Conservation (phyloP, 2,888 invertebrate species). For the Endotricha flammealis region DNA sequence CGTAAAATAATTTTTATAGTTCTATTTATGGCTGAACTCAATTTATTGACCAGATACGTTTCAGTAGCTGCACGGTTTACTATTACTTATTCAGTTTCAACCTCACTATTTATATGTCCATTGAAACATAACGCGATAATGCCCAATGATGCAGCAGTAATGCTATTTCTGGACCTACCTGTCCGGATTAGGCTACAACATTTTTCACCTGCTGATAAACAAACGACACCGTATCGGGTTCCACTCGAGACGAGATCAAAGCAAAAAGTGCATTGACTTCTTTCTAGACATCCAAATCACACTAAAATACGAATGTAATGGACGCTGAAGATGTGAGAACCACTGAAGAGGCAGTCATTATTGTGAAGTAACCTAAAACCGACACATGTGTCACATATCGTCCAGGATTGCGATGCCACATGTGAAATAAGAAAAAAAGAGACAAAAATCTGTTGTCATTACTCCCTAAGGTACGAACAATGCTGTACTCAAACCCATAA, state of each 20-base stretch:
- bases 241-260: slow-evolving; percentile 65
- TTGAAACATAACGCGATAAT: slow-evolving; percentile 12
- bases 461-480: slow-evolving; percentile 74
- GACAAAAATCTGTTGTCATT: slow-evolving; percentile 75
- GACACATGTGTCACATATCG: slow-evolving; percentile 76
- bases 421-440: slow-evolving; percentile 68
- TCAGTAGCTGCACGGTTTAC: slow-evolving; percentile 60
- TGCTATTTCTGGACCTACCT: slow-evolving; percentile 18
- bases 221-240: slow-evolving; percentile 44
- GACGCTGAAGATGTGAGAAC: slow-evolving; percentile 59
- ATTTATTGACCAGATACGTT: slow-evolving; percentile 72
- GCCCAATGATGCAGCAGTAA: slow-evolving; percentile 18
- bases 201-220: slow-evolving; percentile 52
- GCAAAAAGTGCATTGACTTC: slow-evolving; percentile 53
- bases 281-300: slow-evolving; percentile 40
- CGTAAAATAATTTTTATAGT: slow-evolving; percentile 73
- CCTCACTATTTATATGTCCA: slow-evolving; percentile 10
- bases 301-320: slow-evolving; percentile 55
- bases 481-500: slow-evolving; percentile 45
- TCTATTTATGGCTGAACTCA: slow-evolving; percentile 66
- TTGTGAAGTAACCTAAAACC: slow-evolving; percentile 72
- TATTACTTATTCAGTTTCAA: slow-evolving; percentile 36
- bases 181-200: slow-evolving; percentile 22
- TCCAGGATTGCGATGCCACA: slow-evolving; percentile 77
- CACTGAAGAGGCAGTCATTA: slow-evolving; percentile 70